Conservation (phyloP, 1,140 invertebrate species). For the Gonioctena quinquepunctata region DNA sequence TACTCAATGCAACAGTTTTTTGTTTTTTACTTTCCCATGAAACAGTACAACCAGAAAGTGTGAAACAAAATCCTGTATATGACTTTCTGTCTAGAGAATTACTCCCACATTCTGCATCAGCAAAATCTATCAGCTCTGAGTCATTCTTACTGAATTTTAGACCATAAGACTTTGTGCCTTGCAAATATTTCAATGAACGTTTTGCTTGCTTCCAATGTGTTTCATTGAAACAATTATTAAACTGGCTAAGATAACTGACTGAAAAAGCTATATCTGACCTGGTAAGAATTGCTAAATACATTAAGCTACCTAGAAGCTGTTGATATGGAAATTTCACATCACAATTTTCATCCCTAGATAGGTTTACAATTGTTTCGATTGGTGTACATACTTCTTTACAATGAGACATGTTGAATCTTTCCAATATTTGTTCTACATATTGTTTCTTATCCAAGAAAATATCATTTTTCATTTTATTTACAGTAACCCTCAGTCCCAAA, state of each 20-base stretch:
- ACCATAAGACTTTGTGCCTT: constrained; percentile 21
- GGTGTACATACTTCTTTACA: constrained; percentile 7
- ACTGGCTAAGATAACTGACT: constrained; percentile 51
- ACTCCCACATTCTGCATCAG: constrained; percentile 55
- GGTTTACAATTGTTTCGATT: constrained; percentile 6
- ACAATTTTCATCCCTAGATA: background rate
- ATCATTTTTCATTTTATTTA: background rate
- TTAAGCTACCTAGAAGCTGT: constrained; percentile 55
- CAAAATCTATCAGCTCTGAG: constrained; percentile 43
- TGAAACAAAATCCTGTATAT: constrained; percentile 46
- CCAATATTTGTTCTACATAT: constrained; percentile 16
- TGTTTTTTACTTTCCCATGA: constrained; percentile 48
- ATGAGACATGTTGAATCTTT: constrained; percentile 5
- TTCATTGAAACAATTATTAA: constrained; percentile 39
- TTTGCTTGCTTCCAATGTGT: constrained; percentile 52
- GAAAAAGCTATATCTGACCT: constrained; percentile 57
- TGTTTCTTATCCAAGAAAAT: constrained; percentile 18
- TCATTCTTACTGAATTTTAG: constrained; percentile 17
- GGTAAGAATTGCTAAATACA: constrained; percentile 55
- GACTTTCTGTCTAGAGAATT: constrained; percentile 40
- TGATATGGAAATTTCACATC: constrained; percentile 39
- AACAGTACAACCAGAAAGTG: constrained; percentile 33
- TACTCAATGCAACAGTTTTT: constrained; percentile 44
- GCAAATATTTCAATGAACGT: constrained; percentile 53
- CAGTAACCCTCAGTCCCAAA: constrained; percentile 6